Conservation (phyloP, 1,140 invertebrate genomes). For the Leptoteleia sp. region DNA sequence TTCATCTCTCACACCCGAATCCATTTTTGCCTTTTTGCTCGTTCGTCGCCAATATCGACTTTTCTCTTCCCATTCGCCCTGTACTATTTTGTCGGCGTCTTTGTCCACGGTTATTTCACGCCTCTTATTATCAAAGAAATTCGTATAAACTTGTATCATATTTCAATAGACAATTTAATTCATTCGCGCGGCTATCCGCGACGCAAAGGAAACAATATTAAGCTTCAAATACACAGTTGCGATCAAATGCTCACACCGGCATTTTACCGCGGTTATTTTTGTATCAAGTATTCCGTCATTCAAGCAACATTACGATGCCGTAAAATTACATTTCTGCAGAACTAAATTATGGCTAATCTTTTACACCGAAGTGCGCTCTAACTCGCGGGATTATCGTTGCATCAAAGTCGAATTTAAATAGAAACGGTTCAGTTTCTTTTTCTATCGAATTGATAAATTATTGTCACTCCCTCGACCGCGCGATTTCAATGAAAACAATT, state of each 20-base stretch:
- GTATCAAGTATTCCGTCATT: conserved; percentile 20
- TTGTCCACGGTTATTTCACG: conserved; percentile 45
- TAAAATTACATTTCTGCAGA: conserved; percentile 34
- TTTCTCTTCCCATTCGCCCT: conserved; percentile 22
- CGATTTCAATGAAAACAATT: no score
- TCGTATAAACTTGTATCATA: conserved; percentile 47
- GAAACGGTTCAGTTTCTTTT: conserved; percentile 13
- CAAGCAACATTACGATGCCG: conserved; percentile 14
- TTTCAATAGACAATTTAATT: conserved; percentile 52
- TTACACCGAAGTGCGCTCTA: conserved; percentile 3
- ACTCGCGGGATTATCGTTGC: conserved; percentile 12
- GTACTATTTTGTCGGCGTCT: conserved; percentile 11
- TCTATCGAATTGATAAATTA: conserved; percentile 2
- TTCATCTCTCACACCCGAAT: conserved; percentile 36
- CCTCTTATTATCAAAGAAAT: conserved; percentile 35
- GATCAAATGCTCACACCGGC: conserved; percentile 25
- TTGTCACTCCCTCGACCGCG: no score
- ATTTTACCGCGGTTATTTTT: conserved; percentile 28
- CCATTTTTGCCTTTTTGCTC: conserved; percentile 22
- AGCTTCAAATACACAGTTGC: conserved; percentile 33
- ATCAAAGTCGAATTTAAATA: conserved; percentile 10
- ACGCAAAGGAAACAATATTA: conserved; percentile 29
- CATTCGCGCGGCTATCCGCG: conserved; percentile 20
- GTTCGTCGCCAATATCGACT: conserved; percentile 5
- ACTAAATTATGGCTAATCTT: conserved; percentile 14